Conservation (phyloP, 2,797 vertebrate species). For the Cyprinella venusta region DNA sequence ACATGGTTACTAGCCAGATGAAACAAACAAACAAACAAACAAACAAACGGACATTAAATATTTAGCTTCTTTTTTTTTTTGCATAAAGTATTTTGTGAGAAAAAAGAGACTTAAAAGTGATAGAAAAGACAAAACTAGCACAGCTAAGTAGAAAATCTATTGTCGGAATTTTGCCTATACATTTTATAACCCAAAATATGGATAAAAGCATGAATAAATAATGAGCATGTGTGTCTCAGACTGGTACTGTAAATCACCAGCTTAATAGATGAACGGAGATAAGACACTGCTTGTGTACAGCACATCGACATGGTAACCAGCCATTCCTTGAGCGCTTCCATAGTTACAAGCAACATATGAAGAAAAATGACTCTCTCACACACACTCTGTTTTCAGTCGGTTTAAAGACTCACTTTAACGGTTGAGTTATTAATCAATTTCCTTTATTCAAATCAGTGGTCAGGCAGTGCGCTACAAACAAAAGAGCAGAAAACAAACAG, state of each 20-base stretch:
- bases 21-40: no score
- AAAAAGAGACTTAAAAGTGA: background rate
- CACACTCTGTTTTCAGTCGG: background rate
- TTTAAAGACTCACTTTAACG: constrained; percentile 34
- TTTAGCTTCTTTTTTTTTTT: background rate
- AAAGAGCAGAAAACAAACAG: constrained; percentile 58
- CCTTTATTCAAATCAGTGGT: constrained; percentile 79
- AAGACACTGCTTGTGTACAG: constrained; percentile 49
- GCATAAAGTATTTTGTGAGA: background rate
- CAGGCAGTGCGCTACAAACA: constrained; percentile 69
- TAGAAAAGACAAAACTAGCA: no score
- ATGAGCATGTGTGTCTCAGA: background rate
- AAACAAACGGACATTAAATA: no score
- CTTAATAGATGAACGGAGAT: constrained; percentile 24
- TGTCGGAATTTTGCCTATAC: background rate
- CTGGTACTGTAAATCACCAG: background rate
- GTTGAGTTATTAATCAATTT: constrained; percentile 75
- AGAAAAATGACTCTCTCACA: background rate
- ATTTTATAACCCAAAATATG: background rate
- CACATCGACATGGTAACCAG: constrained; percentile 49
- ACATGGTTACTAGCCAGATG: background rate
- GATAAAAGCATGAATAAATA: background rate
- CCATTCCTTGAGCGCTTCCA: constrained; percentile 54
- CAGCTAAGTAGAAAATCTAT: background rate
- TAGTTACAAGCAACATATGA: constrained; percentile 50